Base-by-base conservation (phyloP, 2,888 invertebrate genomes). In the Pristionchus japonicus region DNA sequence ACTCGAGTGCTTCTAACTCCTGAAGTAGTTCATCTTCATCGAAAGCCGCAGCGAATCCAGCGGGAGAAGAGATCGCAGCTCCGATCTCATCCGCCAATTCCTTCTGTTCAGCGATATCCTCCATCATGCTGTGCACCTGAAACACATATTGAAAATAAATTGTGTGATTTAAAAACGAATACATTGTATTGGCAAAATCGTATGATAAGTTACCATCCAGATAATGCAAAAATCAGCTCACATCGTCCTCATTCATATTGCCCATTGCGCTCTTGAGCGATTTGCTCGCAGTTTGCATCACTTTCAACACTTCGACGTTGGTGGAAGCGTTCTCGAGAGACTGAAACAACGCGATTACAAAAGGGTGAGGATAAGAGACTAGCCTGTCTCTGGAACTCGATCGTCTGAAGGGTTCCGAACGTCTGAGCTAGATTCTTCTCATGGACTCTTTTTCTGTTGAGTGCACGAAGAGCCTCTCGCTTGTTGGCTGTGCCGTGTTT, bases 121-220 rank as follows among this genome's bases (percentile, higher is more conserved):
- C 70, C 70, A 70, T 70, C 70, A 70, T 70, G 20, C 20, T 70
- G 37, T 70, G 70, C 1, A 70, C 70, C 70, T 70, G 70, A 64
- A 64, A 27, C 64, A 34, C 37, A 2, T n/a, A 13, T 3, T 3
- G 31, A 31, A 34, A 31, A 64, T 13, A 11, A 31, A 3, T 11
- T 27, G 67, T 34, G 34, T 11, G 13, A 61, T 7, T 61, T 4
- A 4, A 61, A 61, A 61, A n/a, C 61, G 6, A 27, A 61, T 27
- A 1, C 11, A 13, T 61, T 27, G 17, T 23, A 52, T 20, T 52
- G 1, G 17, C 4, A 20, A 1, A 0, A 52, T n/a, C n/a, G 52
- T 52, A 3, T 52, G 23, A 23, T 52, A 13, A 47, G 13, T 9
- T 47, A 47, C 52, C 9, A 57, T 1, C 23, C 23, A 6, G 23